Conservation (phyloP, 2,888 invertebrate genomes). For the Osedax fenrisi region DNA sequence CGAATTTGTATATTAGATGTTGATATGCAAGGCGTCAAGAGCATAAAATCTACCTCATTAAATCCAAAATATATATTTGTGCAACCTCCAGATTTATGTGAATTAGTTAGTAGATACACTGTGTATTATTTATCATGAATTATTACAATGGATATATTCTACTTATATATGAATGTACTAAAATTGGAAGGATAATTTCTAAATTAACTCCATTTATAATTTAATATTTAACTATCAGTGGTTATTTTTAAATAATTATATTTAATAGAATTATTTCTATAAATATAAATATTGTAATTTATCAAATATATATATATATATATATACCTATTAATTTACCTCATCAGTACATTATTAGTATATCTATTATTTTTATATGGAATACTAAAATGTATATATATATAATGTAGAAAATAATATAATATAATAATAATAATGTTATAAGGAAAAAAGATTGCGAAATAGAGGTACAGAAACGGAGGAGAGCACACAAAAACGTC, state of each 20-base stretch:
- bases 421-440: too few species aligned
- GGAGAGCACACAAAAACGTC: conserved; percentile 66
- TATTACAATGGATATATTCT: not conserved
- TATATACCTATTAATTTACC: too few species aligned
- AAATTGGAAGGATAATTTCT: not conserved
- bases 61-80: conserved; percentile 76
- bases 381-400: too few species aligned
- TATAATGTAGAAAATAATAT: too few species aligned
- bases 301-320: too few species aligned
- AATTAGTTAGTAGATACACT: conserved; percentile 55
- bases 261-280: too few species aligned
- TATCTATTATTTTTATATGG: too few species aligned
- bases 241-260: too few species aligned
- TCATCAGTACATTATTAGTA: too few species aligned
- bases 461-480: conserved; percentile 79
- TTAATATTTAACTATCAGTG: too few species aligned
- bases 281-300: too few species aligned
- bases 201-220: too few species aligned
- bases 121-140: not conserved
- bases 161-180: not conserved
- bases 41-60: conserved; percentile 66
- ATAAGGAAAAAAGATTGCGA: conserved; percentile 53
- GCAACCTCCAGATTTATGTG: conserved; percentile 74
- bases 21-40: conserved; percentile 84
- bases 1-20: conserved; percentile 85